Base-by-base conservation (phyloP, 35 echinoderm and acorn worm genomes). In the Chiridota heheva region DNA sequence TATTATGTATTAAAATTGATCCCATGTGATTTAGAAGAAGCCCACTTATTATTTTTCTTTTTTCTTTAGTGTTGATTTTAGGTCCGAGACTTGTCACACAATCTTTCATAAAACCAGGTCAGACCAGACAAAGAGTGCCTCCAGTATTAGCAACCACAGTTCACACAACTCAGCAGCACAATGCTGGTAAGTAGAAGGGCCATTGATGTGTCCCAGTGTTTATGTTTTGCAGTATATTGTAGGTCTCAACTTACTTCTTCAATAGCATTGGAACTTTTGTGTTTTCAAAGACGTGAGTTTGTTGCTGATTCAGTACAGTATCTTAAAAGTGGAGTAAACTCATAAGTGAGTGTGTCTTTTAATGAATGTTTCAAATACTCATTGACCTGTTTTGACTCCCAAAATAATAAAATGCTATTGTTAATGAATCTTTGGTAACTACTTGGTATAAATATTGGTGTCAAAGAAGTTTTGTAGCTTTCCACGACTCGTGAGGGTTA, bases 11-110 rank as follows among this genome's bases (percentile, higher is more conserved):
- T n/a, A n/a, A n/a, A n/a, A n/a, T n/a, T n/a, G n/a, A n/a, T n/a
- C n/a, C n/a, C n/a, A n/a, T n/a, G n/a, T n/a, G n/a, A n/a, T n/a
- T n/a, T n/a, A n/a, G n/a, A n/a, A n/a, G n/a, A n/a, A n/a, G n/a
- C n/a, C n/a, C n/a, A n/a, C 45, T 10, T 83, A 32, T 38, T 33
- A 16, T 27, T 71, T 69, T 71, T 49, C 42, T 58, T 2, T 71
- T 83, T 49, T 69, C 32, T 34, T 4, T 8, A 85, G 67, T 35
- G 27, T 39, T 82, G 27, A 34, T 73, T 16, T 42, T 69, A 13
- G 67, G 88, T 40, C 81, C 81, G 37, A 63, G 82, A 35, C 58
- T 91, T 38, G 71, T 91, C 81, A 91, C 82, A 5, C 71, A 82
- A 42, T 42, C 83, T 7, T 91, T 91, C 38, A 63, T 91, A 10